Percentiles rank a stretch among this genome's conserved stretches.
These are phyloP conservation scores for Amblyraja radiata DNA, from an alignment of 2,797 vertebrate species.

Conservation along the genomic window DNA sequence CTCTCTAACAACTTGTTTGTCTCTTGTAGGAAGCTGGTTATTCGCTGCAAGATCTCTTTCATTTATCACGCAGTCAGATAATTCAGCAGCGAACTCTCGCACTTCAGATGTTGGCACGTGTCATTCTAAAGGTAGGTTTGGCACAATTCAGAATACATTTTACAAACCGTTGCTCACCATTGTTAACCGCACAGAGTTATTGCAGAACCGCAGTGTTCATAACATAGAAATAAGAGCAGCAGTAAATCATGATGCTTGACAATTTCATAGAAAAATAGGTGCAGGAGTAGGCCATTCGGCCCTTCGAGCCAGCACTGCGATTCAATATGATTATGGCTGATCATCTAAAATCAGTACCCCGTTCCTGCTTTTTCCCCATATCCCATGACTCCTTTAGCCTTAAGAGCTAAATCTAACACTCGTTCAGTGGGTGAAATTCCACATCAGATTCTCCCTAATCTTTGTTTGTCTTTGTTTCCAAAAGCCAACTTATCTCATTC, in stretches of 20 bases:
- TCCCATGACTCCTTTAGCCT: too few species aligned
- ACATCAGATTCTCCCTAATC: background rate
- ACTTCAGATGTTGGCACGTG: slow-evolving; percentile 73
- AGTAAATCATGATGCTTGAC: background rate
- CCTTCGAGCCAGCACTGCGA: too few species aligned
- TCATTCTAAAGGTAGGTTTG: slow-evolving; percentile 74
- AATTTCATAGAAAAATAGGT: too few species aligned
- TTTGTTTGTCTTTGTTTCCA: background rate
- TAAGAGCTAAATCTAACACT: too few species aligned
- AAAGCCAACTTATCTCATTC: background rate
- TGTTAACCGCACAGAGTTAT: background rate
- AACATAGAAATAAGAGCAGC: background rate
- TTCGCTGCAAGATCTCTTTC: slow-evolving; percentile 92
- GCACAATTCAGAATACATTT: background rate
- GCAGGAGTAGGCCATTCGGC: too few species aligned
- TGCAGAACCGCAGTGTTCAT: too few species aligned
- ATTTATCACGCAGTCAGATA: slow-evolving; percentile 86
- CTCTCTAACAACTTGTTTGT: background rate
- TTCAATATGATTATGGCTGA: too few species aligned
- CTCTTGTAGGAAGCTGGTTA: slow-evolving; percentile 81
- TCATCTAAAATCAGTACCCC: too few species aligned
- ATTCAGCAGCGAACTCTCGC: slow-evolving; percentile 84
- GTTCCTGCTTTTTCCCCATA: too few species aligned
- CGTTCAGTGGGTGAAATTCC: background rate
- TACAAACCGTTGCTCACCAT: background rate